Conservation (phyloP, 2,797 vertebrate species). For the Adelosebastes latens region DNA sequence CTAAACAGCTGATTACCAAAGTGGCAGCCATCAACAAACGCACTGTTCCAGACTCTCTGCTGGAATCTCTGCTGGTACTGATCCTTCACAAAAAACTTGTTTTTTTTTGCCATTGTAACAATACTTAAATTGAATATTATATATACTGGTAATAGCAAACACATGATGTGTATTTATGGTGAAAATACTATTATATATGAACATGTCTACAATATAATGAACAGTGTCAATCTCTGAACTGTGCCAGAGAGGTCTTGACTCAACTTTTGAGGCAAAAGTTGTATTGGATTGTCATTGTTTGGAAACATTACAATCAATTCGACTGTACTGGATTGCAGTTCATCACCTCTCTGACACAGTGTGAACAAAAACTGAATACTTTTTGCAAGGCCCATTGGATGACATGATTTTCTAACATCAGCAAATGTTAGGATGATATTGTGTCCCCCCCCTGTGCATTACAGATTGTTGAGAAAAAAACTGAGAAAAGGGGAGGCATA, state of each 20-base stretch:
- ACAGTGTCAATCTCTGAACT: background rate
- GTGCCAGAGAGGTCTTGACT: background rate
- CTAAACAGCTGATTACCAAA: constrained; percentile 82
- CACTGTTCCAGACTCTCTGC: constrained; percentile 71
- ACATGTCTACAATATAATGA: background rate
- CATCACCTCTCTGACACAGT: background rate
- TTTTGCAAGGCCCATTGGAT: constrained; percentile 7
- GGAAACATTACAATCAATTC: background rate
- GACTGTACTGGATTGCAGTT: background rate
- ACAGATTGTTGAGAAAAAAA: constrained; percentile 72
- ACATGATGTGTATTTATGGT: background rate
- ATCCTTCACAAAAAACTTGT: background rate
- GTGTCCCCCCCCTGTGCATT: constrained; percentile 45
- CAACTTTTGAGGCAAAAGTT: background rate
- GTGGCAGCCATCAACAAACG: constrained; percentile 83
- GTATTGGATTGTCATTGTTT: background rate
- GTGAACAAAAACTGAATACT: background rate
- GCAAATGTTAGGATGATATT: constrained; percentile 27
- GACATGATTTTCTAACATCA: constrained; percentile 4
- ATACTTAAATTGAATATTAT: background rate
- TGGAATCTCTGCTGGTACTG: constrained; percentile 73
- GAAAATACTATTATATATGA: background rate
- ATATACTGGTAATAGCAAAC: background rate
- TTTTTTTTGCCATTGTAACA: background rate
- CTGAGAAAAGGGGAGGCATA: constrained; percentile 60